Conservation (phyloP, 2,888 invertebrate species). For the Drosophila lutescens region DNA sequence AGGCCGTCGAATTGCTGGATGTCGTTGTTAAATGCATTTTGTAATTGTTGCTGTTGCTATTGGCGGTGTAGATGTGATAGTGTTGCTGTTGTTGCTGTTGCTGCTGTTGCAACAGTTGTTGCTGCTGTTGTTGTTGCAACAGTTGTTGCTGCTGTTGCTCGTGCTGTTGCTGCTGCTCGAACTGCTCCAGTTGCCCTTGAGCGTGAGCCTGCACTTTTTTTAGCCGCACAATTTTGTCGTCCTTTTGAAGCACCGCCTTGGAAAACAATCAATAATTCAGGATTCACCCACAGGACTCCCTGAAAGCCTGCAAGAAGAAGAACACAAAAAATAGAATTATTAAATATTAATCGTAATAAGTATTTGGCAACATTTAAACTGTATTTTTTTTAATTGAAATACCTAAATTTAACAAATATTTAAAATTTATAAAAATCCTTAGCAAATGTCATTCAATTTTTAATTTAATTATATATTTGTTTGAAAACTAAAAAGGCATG, state of each 20-base stretch:
- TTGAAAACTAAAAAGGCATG: no score
- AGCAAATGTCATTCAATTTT: no score
- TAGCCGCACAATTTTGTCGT: slow-evolving; percentile 75
- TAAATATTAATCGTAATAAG: not conserved
- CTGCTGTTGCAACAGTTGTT: slow-evolving; percentile 30
- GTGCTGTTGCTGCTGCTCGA: slow-evolving; percentile 63
- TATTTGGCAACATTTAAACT: not conserved
- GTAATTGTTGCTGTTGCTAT: slow-evolving; percentile 61
- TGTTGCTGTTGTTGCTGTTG: slow-evolving; percentile 18
- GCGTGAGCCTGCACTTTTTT: slow-evolving; percentile 78
- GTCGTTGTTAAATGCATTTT: slow-evolving; percentile 82
- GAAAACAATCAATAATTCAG: slow-evolving; percentile 15
- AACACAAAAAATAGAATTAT: not conserved
- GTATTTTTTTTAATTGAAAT: no score
- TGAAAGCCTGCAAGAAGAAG: slow-evolving; percentile 8
- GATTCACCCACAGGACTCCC: not conserved
- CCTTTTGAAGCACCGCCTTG: slow-evolving; percentile 6
- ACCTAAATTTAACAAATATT: no score
- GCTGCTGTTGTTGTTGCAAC: slow-evolving; percentile 31
- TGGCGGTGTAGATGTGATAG: slow-evolving; percentile 17
- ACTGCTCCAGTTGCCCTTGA: slow-evolving; percentile 78
- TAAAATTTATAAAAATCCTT: no score
- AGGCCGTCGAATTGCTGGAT: slow-evolving; percentile 67
- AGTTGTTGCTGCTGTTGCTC: slow-evolving; percentile 29
- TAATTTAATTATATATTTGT: no score